Conservation (phyloP, 2,888 invertebrate species). For the Leucophenga maculata region DNA sequence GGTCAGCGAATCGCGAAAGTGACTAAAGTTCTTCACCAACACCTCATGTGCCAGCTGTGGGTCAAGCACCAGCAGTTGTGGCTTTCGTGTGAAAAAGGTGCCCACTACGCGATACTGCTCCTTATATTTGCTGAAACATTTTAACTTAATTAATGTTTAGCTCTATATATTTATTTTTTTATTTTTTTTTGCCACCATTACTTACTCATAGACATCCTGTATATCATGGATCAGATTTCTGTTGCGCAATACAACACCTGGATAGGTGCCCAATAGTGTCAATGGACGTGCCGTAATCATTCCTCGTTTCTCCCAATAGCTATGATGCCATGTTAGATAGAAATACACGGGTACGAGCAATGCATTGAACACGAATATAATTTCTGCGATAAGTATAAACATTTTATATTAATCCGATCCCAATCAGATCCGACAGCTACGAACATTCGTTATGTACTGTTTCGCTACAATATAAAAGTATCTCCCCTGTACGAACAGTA, state of each 20-base stretch:
- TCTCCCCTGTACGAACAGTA: too few relatives aligned
- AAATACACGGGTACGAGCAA: slow-evolving; percentile 50
- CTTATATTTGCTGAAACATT: slow-evolving; percentile 59
- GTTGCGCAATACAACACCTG: slow-evolving; percentile 54
- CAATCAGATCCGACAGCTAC: slow-evolving; percentile 44
- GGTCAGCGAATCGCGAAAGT: slow-evolving; percentile 63
- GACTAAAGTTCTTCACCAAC: slow-evolving; percentile 70
- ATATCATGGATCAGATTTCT: slow-evolving; percentile 66
- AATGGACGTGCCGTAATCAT: slow-evolving; percentile 68
- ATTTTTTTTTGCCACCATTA: too few relatives aligned
- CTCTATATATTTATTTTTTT: neutral
- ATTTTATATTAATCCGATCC: slow-evolving; percentile 47
- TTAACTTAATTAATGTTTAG: neutral
- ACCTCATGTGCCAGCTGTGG: slow-evolving; percentile 68
- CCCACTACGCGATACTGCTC: slow-evolving; percentile 68
- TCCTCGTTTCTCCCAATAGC: slow-evolving; percentile 69
- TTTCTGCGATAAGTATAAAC: slow-evolving; percentile 37
- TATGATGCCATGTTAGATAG: slow-evolving; percentile 65
- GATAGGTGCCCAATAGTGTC: slow-evolving; percentile 68
- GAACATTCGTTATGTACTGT: neutral
- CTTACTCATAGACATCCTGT: slow-evolving; percentile 70
- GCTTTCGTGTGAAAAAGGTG: slow-evolving; percentile 66
- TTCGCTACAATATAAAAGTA: too few relatives aligned
- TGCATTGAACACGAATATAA: slow-evolving; percentile 42
- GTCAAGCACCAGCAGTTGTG: slow-evolving; percentile 70